Conservation (phyloP, 2,888 invertebrate genomes). For the Nowickia ferox region DNA sequence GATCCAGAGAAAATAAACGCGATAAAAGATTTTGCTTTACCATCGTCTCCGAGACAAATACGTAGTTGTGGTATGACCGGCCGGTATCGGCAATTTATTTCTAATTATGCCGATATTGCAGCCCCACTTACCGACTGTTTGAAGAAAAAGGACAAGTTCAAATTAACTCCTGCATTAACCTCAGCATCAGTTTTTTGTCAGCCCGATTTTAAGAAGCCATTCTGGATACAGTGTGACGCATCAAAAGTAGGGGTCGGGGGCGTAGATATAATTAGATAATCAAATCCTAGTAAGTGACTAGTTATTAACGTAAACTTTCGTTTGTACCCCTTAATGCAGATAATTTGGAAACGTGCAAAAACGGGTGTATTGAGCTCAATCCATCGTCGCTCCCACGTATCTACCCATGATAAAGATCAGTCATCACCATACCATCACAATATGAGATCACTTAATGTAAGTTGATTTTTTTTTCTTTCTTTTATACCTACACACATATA, state of each 20-base stretch:
- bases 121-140: background rate
- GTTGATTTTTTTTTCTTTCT: too few relatives aligned
- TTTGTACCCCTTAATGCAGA: too few relatives aligned
- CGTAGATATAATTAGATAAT: too few relatives aligned
- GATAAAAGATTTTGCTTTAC: background rate
- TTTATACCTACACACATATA: too few relatives aligned
- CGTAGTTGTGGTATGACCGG: background rate
- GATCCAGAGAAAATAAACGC: background rate
- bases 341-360: too few relatives aligned
- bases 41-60: slow-evolving; percentile 23
- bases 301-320: too few relatives aligned
- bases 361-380: too few relatives aligned
- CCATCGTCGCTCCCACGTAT: too few relatives aligned
- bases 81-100: background rate
- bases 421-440: too few relatives aligned
- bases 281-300: too few relatives aligned
- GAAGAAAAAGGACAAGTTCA: background rate
- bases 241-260: slow-evolving; percentile 2
- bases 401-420: too few relatives aligned
- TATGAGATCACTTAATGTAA: too few relatives aligned
- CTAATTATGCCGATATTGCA: background rate
- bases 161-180: background rate
- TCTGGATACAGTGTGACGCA: slow-evolving; percentile 2
- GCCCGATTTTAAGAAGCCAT: background rate
- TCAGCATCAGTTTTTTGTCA: background rate